These are phyloP conservation scores for Brachypterus glaber DNA, from an alignment of 2,888 invertebrate genomes.

Conservation along the genomic window DNA sequence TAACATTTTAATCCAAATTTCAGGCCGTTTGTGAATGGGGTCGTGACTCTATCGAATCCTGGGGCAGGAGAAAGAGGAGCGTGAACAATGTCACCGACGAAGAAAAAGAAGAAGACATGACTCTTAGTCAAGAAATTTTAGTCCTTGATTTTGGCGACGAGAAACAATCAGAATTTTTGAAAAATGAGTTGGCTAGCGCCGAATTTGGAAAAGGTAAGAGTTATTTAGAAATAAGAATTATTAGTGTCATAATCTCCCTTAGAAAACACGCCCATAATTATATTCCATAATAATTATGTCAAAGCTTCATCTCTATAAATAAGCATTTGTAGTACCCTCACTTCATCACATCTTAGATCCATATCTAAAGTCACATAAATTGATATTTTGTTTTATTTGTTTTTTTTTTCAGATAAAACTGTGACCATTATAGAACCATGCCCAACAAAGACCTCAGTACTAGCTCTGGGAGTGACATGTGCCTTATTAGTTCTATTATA, in stretches of 20 bases:
- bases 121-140: constrained; percentile 86
- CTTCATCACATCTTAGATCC: too few species aligned
- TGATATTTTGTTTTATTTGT: too few species aligned
- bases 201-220: constrained; percentile 63
- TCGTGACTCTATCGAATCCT: constrained; percentile 80
- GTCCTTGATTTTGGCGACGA: constrained; percentile 91
- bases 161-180: constrained; percentile 70
- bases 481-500: constrained; percentile 81
- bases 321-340: too few species aligned
- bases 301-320: too few species aligned
- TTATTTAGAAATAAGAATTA: too few species aligned
- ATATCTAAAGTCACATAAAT: too few species aligned
- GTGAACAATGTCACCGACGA: constrained; percentile 51
- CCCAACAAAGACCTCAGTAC: constrained; percentile 84
- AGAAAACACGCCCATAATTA: too few species aligned
- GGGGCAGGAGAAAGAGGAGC: constrained; percentile 83
- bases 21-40: constrained; percentile 88
- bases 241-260: too few species aligned
- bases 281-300: too few species aligned
- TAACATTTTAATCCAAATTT: too few species aligned
- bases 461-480: constrained; percentile 83
- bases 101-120: constrained; percentile 74
- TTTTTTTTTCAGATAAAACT: constrained; percentile 63
- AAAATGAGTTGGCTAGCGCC: constrained; percentile 63
- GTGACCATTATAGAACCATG: constrained; percentile 86